Percentiles rank a stretch among this genome's conserved stretches.
These are phyloP conservation scores for Luperina testacea DNA, from an alignment of 2,888 invertebrate genomes.

Conservation along the genomic window DNA sequence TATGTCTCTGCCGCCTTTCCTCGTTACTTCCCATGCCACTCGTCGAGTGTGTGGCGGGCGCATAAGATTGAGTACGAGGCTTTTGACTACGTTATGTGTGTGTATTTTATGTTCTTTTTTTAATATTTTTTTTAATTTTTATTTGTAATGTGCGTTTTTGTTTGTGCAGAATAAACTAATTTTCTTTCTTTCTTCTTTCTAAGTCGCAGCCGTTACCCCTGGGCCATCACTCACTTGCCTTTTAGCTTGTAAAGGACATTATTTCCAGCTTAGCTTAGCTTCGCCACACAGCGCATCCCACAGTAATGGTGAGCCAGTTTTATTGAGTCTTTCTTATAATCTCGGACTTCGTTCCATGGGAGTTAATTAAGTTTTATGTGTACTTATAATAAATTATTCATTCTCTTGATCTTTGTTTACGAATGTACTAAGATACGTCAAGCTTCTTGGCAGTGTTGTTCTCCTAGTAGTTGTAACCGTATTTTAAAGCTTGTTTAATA, in stretches of 20 bases:
- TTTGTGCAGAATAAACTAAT: too few species aligned
- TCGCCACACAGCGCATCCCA: not conserved
- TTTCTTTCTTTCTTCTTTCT: not conserved
- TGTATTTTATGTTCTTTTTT: too few species aligned
- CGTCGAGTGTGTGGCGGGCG: too few species aligned
- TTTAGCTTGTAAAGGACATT: not conserved
- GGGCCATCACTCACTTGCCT: not conserved
- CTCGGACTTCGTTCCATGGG: conserved; percentile 24
- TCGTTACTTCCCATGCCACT: too few species aligned
- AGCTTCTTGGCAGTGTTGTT: conserved; percentile 10
- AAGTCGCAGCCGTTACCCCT: not conserved
- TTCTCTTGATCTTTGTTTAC: conserved; percentile 31
- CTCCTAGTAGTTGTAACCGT: not conserved
- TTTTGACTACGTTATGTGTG: too few species aligned
- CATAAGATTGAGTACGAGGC: too few species aligned
- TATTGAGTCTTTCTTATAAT: conserved; percentile 32
- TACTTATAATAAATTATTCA: conserved; percentile 45
- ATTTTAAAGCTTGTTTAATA: not conserved
- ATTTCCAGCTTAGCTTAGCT: not conserved
- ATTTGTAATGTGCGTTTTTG: too few species aligned
- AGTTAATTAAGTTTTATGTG: conserved; percentile 55
- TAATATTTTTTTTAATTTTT: too few species aligned
- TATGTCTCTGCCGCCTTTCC: too few species aligned
- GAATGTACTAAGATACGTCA: conserved; percentile 12
- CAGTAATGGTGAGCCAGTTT: conserved; percentile 15